Base-by-base conservation (phyloP, 2,888 invertebrate genomes). In the Athalia circularis region DNA sequence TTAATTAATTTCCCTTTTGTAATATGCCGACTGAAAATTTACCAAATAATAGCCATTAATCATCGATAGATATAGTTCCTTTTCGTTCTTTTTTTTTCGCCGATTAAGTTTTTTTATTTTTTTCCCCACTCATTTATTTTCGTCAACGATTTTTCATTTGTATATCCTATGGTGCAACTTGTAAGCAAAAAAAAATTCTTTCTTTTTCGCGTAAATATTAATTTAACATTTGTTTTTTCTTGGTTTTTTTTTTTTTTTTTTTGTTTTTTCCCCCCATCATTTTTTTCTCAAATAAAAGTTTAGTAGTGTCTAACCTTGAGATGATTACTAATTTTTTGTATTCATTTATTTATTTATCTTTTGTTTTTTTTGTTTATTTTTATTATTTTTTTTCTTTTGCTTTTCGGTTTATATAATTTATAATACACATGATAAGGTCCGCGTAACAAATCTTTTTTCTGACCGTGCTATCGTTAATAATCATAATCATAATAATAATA, bases 21-120 rank as follows among this genome's bases (percentile, higher is more conserved):
- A 65, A 48, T 5, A 47, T 7, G 13, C 11, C 13, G n/a, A 47
- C 47, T 4, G 47, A 65, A 65, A 47, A 47, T 65, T 45, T 43
- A 6, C 65, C 47, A 67, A 67, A 67, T 50, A 15, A 48, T 52
- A 67, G 15, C 29, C 50, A 67, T 67, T 48, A 67, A 13, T 52
- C 48, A 13, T 67, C 67, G 48, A 67, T 50, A 48, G 79, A 80
- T 80, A 79, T 80, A 76, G 13, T 74, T 82, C 81, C 83, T 83
- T 82, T 82, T 84, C 80, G 82, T 84, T 82, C 80, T 80, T 77
- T n/a, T 59, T 65, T 45, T 72, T 15, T 48, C 77, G 1, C 15
- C 29, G 54, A 48, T 62, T 52, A 47, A 29, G 48, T 50, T 74
- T 72, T 72, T n/a, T 54, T 59, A 54, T 62, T 77, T n/a, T 65